Evolutionary conservation across 2,797 vertebrate species (phyloP), one percentile per base, ranked within the genome.

Genomic region (Cephalopachus bancanus): DNA sequence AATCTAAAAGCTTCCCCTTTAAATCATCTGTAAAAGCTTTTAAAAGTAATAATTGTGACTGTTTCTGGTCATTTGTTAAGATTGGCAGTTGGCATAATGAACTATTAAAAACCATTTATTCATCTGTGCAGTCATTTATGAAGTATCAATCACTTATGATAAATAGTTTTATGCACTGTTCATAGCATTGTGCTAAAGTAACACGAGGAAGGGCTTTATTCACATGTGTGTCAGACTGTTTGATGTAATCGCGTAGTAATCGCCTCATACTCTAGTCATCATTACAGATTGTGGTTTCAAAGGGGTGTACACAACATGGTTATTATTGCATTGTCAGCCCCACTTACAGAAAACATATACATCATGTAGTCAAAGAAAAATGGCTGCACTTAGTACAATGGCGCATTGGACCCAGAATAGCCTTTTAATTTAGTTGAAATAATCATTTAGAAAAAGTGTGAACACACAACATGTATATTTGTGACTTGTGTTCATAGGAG

Each of bases 51-150:
- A 59, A 16, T 59, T 67, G 19, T 62, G 10, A 2, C n/a, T 81
- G 14, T 76, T 71, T 57, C 37, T 85, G 59, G 6, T 53, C 22
- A 87, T 55, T 76, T 81, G 4, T 60, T 84, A 81, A 75, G 51
- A 84, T 17, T 92, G 59, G 24, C 75, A 96, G 69, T 93, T 94
- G 28, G 20, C 15, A 53, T 83, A 86, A 60, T 62, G 51, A 94
- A 74, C 33, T 59, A 64, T 55, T 85, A 80, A 67, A 95, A 87
- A 11, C 22, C n/a, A 37, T 53, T n/a, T 67, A 74, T n/a, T 37
- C 19, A 72, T 80, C 78, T 94, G 17, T 30, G 44, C 33, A 72
- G 57, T 80, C 69, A 89, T 88, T 80, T 81, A 71, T 72, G 37
- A 84, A 44, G 1, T 37, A 80, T 5, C 19, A 28, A 88, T 55